These are phyloP conservation scores for Samia ricini DNA, from an alignment of 1,140 invertebrate species.

Conservation along the genomic window DNA sequence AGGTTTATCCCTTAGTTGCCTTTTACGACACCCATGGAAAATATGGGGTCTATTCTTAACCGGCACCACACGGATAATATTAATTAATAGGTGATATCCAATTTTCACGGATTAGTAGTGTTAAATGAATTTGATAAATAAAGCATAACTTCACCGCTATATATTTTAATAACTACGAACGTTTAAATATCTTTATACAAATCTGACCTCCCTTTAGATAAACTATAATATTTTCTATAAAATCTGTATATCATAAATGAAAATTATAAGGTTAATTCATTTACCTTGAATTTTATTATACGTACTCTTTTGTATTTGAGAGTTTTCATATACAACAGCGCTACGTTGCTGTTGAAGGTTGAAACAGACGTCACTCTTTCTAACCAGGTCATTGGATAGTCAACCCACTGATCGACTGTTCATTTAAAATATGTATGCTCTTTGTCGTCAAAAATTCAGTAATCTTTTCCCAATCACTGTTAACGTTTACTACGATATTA, in stretches of 20 bases:
- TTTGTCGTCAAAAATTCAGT: background rate
- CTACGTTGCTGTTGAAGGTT: conserved; percentile 19
- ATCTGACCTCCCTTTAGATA: too few species aligned
- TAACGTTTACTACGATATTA: background rate
- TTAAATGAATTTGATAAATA: too few species aligned
- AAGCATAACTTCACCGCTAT: too few species aligned
- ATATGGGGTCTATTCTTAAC: too few species aligned
- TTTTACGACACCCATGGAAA: too few species aligned
- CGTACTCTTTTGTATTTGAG: background rate
- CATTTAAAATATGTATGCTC: conserved; percentile 2
- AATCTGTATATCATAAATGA: background rate
- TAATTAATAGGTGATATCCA: too few species aligned
- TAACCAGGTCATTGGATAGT: conserved; percentile 24
- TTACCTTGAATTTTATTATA: background rate
- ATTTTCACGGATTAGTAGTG: too few species aligned
- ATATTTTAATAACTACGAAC: too few species aligned
- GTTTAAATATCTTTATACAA: too few species aligned
- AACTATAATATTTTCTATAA: too few species aligned
- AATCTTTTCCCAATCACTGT: background rate
- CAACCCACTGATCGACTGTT: background rate
- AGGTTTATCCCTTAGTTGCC: too few species aligned
- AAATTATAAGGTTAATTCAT: background rate
- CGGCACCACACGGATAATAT: too few species aligned
- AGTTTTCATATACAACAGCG: background rate
- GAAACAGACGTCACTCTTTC: conserved; percentile 29